Percentiles rank a stretch among this genome's conserved stretches.
These are phyloP conservation scores for Vireo altiloquus DNA, from an alignment of 2,113 vertebrate species.

Conservation along the genomic window DNA sequence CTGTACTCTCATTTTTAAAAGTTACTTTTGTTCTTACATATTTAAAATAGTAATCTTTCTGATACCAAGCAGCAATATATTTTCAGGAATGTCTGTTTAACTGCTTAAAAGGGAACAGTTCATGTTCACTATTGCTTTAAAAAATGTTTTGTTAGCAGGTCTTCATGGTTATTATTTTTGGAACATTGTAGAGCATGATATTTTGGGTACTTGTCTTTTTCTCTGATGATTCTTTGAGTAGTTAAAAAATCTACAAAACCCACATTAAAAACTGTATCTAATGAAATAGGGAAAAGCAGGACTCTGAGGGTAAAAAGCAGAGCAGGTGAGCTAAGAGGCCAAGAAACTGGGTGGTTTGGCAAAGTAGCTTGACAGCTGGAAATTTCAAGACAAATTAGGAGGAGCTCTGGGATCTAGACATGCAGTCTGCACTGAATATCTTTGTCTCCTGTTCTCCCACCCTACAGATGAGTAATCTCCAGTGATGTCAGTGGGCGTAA, in stretches of 20 bases:
- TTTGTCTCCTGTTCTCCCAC: background rate
- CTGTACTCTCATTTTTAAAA: background rate
- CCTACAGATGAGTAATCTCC: conserved; percentile 26
- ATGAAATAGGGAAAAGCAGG: background rate
- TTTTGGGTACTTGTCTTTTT: background rate
- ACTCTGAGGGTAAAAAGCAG: background rate
- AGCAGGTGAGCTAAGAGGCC: background rate
- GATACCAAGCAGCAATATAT: background rate
- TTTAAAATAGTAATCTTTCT: background rate
- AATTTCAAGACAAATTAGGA: background rate
- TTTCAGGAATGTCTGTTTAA: background rate
- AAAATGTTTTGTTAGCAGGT: background rate
- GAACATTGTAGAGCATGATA: background rate
- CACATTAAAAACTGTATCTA: background rate
- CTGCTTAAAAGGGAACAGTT: background rate
- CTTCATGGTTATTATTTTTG: background rate
- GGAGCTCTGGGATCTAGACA: background rate
- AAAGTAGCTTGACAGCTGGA: background rate
- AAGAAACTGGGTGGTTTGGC: conserved; percentile 4
- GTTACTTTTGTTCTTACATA: background rate
- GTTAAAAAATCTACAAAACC: background rate
- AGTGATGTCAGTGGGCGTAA: conserved; percentile 47
- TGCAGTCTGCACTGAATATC: background rate
- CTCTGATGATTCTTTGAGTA: background rate
- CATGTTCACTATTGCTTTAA: background rate